Evolutionary conservation across 2,797 vertebrate species (phyloP).

Genomic region (Gila robusta): DNA sequence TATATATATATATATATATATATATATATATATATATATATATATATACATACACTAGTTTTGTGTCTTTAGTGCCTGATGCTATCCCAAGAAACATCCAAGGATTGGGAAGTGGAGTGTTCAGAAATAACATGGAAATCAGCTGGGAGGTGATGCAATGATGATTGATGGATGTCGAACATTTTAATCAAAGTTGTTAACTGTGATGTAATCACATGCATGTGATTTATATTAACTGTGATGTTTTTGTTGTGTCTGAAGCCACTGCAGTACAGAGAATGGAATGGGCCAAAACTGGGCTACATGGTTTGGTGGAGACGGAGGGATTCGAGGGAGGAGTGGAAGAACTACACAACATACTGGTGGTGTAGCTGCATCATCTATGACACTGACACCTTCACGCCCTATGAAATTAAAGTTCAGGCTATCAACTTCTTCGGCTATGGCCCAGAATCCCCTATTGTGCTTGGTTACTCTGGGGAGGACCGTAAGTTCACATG

Average conservation of each 20-base stretch:
- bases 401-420: conserved; percentile 94
- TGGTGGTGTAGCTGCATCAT: conserved; percentile 85
- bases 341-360: conserved; percentile 92
- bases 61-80: conserved; percentile 87
- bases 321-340: conserved; percentile 88
- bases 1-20: no score
- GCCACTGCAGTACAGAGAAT: conserved; percentile 86
- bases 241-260: conserved; percentile 56
- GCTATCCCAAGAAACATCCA: conserved; percentile 89
- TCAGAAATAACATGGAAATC: conserved; percentile 98
- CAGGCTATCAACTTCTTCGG: conserved; percentile 96
- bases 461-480: conserved; percentile 91
- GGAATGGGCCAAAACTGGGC: conserved; percentile 91
- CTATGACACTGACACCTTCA: conserved; percentile 93
- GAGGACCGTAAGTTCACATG: conserved; percentile 91
- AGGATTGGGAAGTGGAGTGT: conserved; percentile 85
- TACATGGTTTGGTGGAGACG: conserved; percentile 94
- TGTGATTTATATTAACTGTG: conserved; percentile 10
- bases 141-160: conserved; percentile 89
- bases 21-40: no score
- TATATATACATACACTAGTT: no score
- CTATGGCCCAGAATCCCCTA: conserved; percentile 88
- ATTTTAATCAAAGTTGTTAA: not conserved
- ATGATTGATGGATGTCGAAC: not conserved
- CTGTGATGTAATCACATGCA: not conserved